Percentiles rank a stretch among this genome's conserved stretches.
These are phyloP conservation scores for Brevimyrus niger DNA, from an alignment of 2,113 vertebrate species.

Conservation along the genomic window DNA sequence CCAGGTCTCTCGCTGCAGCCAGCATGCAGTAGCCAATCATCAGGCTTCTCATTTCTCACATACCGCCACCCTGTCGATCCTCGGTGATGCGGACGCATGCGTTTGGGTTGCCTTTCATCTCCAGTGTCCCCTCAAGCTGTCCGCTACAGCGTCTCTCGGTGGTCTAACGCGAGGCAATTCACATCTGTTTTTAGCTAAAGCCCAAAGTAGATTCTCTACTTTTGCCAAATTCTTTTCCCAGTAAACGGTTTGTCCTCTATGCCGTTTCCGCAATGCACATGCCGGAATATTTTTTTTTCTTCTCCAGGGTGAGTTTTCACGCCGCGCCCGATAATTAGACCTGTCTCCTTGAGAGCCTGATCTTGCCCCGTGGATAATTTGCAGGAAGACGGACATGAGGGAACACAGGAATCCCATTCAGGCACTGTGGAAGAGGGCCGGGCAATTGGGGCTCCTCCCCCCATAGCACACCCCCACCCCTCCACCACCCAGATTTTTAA, in stretches of 20 bases:
- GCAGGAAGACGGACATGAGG: conserved; percentile 44
- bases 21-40: neutral
- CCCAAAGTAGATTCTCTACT: neutral
- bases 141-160: neutral
- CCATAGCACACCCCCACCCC: conserved; percentile 34
- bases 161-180: neutral
- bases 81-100: neutral
- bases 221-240: neutral
- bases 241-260: neutral
- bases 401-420: conserved; percentile 47
- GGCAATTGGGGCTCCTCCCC: conserved; percentile 23
- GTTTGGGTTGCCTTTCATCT: neutral
- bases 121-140: neutral
- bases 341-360: conserved; percentile 34
- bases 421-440: conserved; percentile 42
- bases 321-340: conserved; percentile 34
- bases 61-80: neutral
- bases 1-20: conserved; percentile 12
- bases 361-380: conserved; percentile 47
- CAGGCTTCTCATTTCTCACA: neutral
- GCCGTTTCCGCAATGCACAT: neutral
- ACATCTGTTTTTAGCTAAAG: conserved; percentile 1
- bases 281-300: neutral
- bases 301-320: conserved; percentile 19
- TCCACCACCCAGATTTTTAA: conserved; percentile 41